phyloP scores from a whole-genome alignment of 2,888 invertebrate genomes.

The Morpho helenor region DNA sequence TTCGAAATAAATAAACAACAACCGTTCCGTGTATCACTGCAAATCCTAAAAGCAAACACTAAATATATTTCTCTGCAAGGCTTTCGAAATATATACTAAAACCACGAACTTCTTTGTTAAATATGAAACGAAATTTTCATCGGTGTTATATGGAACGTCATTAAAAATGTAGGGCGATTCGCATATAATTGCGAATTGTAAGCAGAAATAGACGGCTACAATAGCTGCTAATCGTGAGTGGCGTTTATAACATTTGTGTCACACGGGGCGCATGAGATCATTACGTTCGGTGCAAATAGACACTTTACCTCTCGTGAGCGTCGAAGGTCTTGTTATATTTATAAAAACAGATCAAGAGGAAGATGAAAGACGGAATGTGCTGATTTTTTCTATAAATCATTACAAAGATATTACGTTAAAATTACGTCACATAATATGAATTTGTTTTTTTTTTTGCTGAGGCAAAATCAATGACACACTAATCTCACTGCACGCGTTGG shows the following conservation, averaged over 20 bases:
- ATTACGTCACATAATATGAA: too few relatives aligned
- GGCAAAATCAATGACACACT: too few relatives aligned
- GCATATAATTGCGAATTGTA: slow-evolving; percentile 1
- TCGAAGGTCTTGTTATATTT: too few relatives aligned
- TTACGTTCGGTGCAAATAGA: slow-evolving; percentile 25
- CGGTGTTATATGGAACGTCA: neutral
- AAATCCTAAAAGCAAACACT: slow-evolving; percentile 56
- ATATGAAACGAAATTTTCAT: slow-evolving; percentile 7
- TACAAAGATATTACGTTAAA: too few relatives aligned
- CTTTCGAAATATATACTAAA: slow-evolving; percentile 19
- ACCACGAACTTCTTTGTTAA: slow-evolving; percentile 6
- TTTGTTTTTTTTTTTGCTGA: too few relatives aligned
- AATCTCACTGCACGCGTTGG: too few relatives aligned
- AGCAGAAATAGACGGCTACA: slow-evolving; percentile 15
- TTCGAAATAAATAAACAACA: slow-evolving; percentile 64
- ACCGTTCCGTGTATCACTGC: slow-evolving; percentile 50
- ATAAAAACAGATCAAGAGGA: too few relatives aligned
- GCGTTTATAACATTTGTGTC: slow-evolving; percentile 22
- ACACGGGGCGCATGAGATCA: slow-evolving; percentile 26
- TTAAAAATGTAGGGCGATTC: slow-evolving; percentile 9
- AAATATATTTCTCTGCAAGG: slow-evolving; percentile 40
- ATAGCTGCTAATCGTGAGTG: slow-evolving; percentile 18
- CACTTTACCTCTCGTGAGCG: neutral
- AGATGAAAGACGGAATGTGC: too few relatives aligned
- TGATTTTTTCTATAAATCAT: too few relatives aligned